Evolutionary conservation across 2,888 invertebrate genomes (phyloP), one percentile per base, ranked within the genome.

Genomic region (Fragum whitleyi): DNA sequence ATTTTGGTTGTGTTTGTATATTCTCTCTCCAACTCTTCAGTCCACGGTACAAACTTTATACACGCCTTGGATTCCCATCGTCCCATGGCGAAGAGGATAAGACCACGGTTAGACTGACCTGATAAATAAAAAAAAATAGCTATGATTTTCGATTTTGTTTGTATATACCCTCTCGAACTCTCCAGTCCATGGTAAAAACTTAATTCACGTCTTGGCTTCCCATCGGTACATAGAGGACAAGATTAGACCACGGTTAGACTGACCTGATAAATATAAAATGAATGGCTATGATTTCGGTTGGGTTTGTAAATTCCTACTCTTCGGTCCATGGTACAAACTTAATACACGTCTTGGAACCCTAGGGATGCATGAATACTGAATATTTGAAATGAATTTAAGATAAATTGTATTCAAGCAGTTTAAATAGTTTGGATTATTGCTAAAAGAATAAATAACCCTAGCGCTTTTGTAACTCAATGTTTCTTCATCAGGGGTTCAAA

Each of bases 51-150:
- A 77, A 88, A 88, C 23, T 78, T 76, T 0, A 88, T 36, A 55
- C 88, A 88, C 0, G 88, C 87, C 28, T 81, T 73, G 11, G 71
- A 70, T 53, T 88, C 87, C 88, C 88, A 88, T 21, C 88, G 32
- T n/a, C 73, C 76, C 88, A 88, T 88, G 11, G 84, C 85, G 0
- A 85, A 81, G 11, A 82, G 65, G 3, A 88, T 77, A 29, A 75
- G 28, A 2, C 77, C 81, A 36, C 62, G 65, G 51, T 84, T 29
- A 29, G 53, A 69, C 1, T 23, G 26, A 51, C 67, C 57, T 57
- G n/a, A n/a, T n/a, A 53, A 21, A 53, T 16, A 53, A 39, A 14
- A 9, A 39, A 14, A 14, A 39, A 39, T 9, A 39, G 39, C 7
- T 9, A 39, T 9, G 39, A 39, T 9, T 9, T 39, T 39, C n/a